These are phyloP conservation scores for Macrostomum lignano DNA, from an alignment of 1,140 invertebrate genomes.

Conservation along the genomic window DNA sequence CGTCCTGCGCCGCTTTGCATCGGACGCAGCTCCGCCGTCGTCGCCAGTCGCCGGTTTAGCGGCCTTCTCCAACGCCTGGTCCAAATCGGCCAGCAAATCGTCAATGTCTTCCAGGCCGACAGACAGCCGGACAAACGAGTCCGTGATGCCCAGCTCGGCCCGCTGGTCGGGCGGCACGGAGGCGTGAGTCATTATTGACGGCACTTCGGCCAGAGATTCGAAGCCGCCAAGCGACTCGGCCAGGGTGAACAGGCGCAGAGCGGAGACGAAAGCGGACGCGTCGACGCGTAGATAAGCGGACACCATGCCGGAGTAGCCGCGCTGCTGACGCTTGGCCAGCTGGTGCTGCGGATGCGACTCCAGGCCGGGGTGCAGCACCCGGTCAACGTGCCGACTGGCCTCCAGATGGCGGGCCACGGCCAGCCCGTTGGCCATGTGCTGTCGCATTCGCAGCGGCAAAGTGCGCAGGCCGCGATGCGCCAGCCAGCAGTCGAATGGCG, in stretches of 20 bases:
- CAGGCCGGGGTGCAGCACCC: conserved; percentile 56
- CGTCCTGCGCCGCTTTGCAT: too few species aligned
- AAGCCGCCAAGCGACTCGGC: conserved; percentile 82
- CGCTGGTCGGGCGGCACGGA: conserved; percentile 36
- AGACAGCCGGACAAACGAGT: conserved; percentile 58
- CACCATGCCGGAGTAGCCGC: conserved; percentile 68
- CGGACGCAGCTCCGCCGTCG: too few species aligned
- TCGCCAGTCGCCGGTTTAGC: too few species aligned
- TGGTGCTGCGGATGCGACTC: conserved; percentile 68
- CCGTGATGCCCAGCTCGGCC: conserved; percentile 46
- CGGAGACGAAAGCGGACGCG: not conserved
- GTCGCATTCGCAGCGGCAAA: conserved; percentile 57
- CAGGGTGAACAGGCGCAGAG: conserved; percentile 38
- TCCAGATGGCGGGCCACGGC: conserved; percentile 50
- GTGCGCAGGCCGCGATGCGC: conserved; percentile 82
- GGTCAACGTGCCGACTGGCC: conserved; percentile 41
- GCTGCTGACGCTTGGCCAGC: conserved; percentile 48
- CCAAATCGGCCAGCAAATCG: conserved; percentile 60
- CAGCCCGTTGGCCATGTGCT: conserved; percentile 48
- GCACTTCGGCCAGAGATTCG: conserved; percentile 47
- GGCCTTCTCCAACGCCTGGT: conserved; percentile 38
- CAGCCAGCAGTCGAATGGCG: conserved; percentile 76
- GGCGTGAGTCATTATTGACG: conserved; percentile 31
- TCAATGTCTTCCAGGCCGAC: conserved; percentile 59
- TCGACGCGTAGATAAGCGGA: conserved; percentile 43